A percentile compares a stretch with the other conserved stretches of the same genome.
Evolutionary conservation across 64 coral and sea anemone genomes (phyloP).

Genomic region (Pocillopora verrucosa): DNA sequence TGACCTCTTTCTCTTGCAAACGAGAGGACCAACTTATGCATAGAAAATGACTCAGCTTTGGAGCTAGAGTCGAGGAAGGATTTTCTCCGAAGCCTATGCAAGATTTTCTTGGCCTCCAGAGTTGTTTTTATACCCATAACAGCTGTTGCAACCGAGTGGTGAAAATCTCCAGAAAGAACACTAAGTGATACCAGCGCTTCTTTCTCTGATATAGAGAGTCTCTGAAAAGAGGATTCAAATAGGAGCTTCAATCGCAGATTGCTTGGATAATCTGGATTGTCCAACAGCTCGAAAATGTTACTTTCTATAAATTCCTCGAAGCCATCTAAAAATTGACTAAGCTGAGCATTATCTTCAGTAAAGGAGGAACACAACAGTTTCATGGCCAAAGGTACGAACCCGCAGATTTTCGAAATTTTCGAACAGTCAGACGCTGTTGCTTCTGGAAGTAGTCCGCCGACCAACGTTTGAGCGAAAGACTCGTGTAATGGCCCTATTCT

Average conservation of each 20-base stretch:
- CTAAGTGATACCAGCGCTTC: conserved; percentile 8
- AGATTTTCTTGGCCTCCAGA: background rate
- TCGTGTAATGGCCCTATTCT: conserved; percentile 3
- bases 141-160: conserved; percentile 12
- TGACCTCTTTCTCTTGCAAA: conserved; percentile 5
- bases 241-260: no score
- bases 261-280: conserved; percentile 3
- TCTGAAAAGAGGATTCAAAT: no score
- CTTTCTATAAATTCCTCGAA: background rate
- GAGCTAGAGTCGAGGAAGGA: background rate
- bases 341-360: conserved; percentile 2
- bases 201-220: background rate
- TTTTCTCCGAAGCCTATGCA: background rate
- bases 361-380: background rate
- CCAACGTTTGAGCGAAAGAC: background rate
- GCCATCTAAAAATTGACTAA: background rate
- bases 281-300: background rate
- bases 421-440: background rate
- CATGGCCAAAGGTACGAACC: background rate
- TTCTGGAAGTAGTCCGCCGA: background rate
- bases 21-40: conserved; percentile 16
- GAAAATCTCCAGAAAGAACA: conserved; percentile 10
- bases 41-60: background rate
- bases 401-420: background rate
- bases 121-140: background rate